phyloP scores from a whole-genome alignment of 1,140 invertebrate genomes.

The Leptinotarsa texana region DNA sequence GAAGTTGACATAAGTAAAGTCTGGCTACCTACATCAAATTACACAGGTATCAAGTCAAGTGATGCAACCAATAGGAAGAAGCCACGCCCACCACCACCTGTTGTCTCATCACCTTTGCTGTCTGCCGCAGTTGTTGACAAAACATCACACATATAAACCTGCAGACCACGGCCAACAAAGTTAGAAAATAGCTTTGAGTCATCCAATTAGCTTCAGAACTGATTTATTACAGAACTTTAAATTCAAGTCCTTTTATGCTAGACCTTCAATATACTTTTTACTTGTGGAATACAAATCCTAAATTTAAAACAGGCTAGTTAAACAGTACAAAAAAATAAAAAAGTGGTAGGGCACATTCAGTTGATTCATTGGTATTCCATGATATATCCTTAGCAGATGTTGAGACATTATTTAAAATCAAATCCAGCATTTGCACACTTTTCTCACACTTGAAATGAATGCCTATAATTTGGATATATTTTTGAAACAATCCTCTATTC shows the following conservation, averaged over 20 bases:
- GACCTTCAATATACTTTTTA: background rate
- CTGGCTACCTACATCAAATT: no score
- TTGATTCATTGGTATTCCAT: constrained; percentile 22
- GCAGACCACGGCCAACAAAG: no score
- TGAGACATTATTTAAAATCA: constrained; percentile 16
- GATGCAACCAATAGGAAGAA: no score
- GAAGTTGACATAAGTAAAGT: no score
- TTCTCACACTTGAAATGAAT: constrained; percentile 14
- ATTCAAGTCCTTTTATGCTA: background rate
- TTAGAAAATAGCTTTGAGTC: no score
- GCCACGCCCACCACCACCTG: no score
- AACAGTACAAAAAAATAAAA: constrained; percentile 27
- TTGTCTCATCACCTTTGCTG: no score
- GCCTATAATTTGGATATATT: constrained; percentile 10
- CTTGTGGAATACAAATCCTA: constrained; percentile 26
- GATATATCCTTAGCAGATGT: constrained; percentile 1
- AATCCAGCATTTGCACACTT: background rate
- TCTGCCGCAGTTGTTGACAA: no score
- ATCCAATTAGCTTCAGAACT: no score
- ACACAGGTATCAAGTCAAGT: no score
- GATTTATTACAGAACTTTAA: no score
- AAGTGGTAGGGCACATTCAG: background rate
- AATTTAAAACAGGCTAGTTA: constrained; percentile 44
- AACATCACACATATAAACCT: no score
- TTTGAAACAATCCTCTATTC: constrained; percentile 10